These are phyloP conservation scores for Cinara cedri DNA, from an alignment of 2,888 invertebrate genomes.

Conservation along the genomic window DNA sequence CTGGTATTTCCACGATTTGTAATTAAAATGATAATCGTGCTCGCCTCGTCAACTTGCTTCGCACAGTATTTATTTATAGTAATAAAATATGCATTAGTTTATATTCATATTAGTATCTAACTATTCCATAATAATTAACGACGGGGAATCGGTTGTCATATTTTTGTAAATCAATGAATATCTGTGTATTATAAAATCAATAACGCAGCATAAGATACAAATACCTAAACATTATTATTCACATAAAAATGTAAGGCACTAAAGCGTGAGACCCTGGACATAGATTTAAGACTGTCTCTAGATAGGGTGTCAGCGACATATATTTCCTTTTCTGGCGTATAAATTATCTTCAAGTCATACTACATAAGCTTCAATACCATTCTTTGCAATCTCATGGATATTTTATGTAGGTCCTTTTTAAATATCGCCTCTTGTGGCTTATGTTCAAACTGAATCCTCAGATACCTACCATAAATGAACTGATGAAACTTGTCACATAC, in stretches of 20 bases:
- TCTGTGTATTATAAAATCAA: background rate
- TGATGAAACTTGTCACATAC: conserved; percentile 61
- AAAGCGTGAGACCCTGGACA: conserved; percentile 1
- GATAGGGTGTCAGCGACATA: conserved; percentile 61
- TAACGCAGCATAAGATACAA: background rate
- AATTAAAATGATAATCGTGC: conserved; percentile 1
- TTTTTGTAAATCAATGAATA: background rate
- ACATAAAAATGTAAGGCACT: background rate
- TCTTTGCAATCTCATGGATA: conserved; percentile 53
- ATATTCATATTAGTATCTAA: background rate
- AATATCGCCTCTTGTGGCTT: conserved; percentile 61
- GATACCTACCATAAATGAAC: conserved; percentile 61
- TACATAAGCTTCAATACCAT: conserved; percentile 60
- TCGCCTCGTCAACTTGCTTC: too few species aligned
- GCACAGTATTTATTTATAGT: background rate
- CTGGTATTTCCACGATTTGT: background rate
- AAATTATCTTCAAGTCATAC: conserved; percentile 60
- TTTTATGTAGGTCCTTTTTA: conserved; percentile 53
- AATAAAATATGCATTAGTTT: background rate
- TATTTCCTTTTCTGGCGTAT: conserved; percentile 60
- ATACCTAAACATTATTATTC: background rate
- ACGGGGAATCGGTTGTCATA: background rate
- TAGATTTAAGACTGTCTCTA: conserved; percentile 57
- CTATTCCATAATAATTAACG: background rate
- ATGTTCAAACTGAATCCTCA: conserved; percentile 61